A percentile compares a stretch with the other conserved stretches of the same genome.
Evolutionary conservation across 2,797 vertebrate species (phyloP).

Genomic region (Zalophus californianus): DNA sequence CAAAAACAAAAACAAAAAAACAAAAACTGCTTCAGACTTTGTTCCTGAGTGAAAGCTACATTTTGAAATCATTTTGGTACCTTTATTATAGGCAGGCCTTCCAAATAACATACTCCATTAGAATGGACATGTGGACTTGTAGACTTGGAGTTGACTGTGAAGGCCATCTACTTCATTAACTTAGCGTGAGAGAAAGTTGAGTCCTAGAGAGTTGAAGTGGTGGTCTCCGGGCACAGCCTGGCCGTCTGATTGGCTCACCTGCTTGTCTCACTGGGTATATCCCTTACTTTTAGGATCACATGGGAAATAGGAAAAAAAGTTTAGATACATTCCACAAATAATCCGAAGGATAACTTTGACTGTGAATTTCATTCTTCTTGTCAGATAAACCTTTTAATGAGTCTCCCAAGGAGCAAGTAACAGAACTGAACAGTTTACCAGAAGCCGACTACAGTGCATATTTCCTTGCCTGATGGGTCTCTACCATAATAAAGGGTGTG

Average conservation of each 20-base stretch:
- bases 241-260: not conserved
- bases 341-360: not conserved
- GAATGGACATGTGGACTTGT: not conserved
- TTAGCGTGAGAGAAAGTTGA: not conserved
- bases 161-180: not conserved
- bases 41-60: not conserved
- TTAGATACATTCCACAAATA: not conserved
- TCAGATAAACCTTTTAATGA: constrained; percentile 43
- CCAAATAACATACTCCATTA: not conserved
- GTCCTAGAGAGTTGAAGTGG: not conserved
- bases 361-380: not conserved
- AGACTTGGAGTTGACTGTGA: not conserved
- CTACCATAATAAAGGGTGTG: not conserved
- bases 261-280: not conserved
- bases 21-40: not conserved
- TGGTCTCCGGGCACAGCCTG: not conserved
- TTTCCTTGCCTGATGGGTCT: not conserved
- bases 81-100: not conserved
- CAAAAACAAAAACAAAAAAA: not conserved
- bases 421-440: not conserved
- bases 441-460: not conserved
- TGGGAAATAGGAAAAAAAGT: not conserved
- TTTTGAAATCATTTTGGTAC: constrained; percentile 8
- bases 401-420: not conserved
- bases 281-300: not conserved